Conservation (phyloP, 1,140 invertebrate species). For the Camponotus floridanus region DNA sequence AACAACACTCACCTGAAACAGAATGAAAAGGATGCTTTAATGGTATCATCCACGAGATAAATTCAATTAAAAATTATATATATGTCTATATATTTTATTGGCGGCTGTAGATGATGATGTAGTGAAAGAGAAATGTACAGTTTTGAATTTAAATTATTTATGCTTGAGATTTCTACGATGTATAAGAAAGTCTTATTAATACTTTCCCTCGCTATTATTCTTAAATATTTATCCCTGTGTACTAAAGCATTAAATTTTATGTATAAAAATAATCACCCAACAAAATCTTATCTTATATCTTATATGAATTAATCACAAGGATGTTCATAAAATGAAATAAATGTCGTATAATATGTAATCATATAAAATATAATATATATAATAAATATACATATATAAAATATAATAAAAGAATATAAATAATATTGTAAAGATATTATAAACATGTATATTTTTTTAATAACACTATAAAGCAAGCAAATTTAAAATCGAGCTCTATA, state of each 20-base stretch:
- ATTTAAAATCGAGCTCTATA: too few relatives aligned
- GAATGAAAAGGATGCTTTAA: conserved; percentile 7
- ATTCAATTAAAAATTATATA: conserved; percentile 6
- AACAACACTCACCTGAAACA: conserved; percentile 59
- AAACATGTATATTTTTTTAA: too few relatives aligned
- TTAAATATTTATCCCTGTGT: conserved; percentile 1
- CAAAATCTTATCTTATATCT: too few relatives aligned
- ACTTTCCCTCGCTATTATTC: not conserved
- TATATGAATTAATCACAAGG: too few relatives aligned
- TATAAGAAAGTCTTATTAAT: not conserved
- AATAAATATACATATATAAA: too few relatives aligned
- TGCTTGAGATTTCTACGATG: not conserved
- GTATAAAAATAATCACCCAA: not conserved
- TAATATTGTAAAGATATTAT: too few relatives aligned
- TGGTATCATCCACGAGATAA: not conserved
- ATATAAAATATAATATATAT: too few relatives aligned
- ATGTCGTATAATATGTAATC: too few relatives aligned
- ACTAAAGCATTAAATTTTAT: too few relatives aligned
- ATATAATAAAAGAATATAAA: too few relatives aligned
- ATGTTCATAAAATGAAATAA: too few relatives aligned
- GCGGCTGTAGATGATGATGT: not conserved
- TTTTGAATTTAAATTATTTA: conserved; percentile 6
- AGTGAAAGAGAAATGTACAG: not conserved
- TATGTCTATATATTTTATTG: not conserved
- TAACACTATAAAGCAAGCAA: too few relatives aligned